Evolutionary conservation across 2,113 vertebrate species (phyloP), one percentile per base, ranked within the genome.

Genomic region (Microcebus lehilahytsara): DNA sequence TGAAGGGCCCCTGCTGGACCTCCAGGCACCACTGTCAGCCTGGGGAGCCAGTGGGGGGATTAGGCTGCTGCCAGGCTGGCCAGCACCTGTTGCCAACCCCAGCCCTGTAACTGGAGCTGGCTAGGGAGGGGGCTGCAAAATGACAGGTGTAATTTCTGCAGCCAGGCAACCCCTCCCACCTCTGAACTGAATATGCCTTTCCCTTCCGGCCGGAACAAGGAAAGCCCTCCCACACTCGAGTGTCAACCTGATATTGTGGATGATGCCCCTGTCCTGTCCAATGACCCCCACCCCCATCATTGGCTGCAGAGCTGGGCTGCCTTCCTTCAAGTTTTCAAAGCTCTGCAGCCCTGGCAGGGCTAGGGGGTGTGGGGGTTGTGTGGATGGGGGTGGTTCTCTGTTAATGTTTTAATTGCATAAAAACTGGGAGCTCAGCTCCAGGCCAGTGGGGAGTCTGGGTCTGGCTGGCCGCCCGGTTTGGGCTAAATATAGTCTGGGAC

Each of bases 351-450:
- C 58, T 62, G 27, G 69, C 71, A 51, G 89, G 90, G 42, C 71
- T 22, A 17, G 75, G 94, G 60, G 89, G 37, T 25, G 13, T 22
- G 78, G 71, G 71, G 49, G 56, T 46, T 46, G 32, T 85, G 58
- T 62, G 67, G 80, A 95, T 79, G 89, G 96, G 95, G 97, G 96
- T 97, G 96, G 95, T 97, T 97, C 92, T 97, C 96, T 75, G 96
- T 97, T 98, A 98, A 98, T 97, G 95, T 98, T 98, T 98, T 98
- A 98, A 98, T 97, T 97, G 98, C 97, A 97, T 98, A 97, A 98
- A 98, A 97, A 98, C 96, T 98, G 97, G 97, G 98, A 98, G 97
- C 97, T 98, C 93, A 97, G 97, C 97, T 97, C 96, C 49, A 0
- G 97, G 96, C 98, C 98, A 97, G 98, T 98, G 98, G 97, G 98